Percentiles rank a stretch among this genome's conserved stretches.
Conservation (phyloP, 2,113 vertebrate genomes). For the Sebastes schlegelii region DNA sequence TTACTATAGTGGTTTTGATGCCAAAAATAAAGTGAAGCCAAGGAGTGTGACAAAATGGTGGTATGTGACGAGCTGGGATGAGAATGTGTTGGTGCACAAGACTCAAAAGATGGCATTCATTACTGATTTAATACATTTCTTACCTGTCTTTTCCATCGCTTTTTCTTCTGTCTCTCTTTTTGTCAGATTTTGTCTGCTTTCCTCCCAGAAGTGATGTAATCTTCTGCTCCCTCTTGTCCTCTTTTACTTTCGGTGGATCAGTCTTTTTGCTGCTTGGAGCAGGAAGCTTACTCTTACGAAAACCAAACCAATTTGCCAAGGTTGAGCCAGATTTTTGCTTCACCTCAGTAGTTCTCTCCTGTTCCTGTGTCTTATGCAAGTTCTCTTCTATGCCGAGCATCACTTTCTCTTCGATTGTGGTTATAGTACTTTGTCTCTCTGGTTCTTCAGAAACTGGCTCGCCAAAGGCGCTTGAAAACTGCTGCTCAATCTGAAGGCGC, state of each 20-base stretch:
- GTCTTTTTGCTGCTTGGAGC: conserved; percentile 87
- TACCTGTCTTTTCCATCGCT: conserved; percentile 86
- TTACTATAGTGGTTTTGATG: too few relatives aligned
- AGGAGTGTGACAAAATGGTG: too few relatives aligned
- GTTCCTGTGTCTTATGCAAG: conserved; percentile 90
- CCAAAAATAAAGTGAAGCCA: too few relatives aligned
- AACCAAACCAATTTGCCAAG: conserved; percentile 94
- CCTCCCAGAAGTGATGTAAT: conserved; percentile 86
- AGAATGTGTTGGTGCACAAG: too few relatives aligned
- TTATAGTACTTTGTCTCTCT: conserved; percentile 83
- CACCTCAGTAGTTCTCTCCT: conserved; percentile 83
- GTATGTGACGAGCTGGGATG: too few relatives aligned
- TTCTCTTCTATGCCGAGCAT: conserved; percentile 96
- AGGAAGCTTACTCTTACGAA: conserved; percentile 92
- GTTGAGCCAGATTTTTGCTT: conserved; percentile 88
- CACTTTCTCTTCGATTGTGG: conserved; percentile 95
- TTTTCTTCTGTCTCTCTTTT: conserved; percentile 90
- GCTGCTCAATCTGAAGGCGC: conserved; percentile 79
- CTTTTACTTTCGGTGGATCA: conserved; percentile 86
- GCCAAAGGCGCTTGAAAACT: conserved; percentile 83
- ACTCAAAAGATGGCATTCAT: background rate
- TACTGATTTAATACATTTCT: conserved; percentile 44
- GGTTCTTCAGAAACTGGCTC: conserved; percentile 87
- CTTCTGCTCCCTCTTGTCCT: conserved; percentile 90
- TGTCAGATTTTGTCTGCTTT: conserved; percentile 89